These are phyloP conservation scores for Sphenodon punctatus DNA, from an alignment of 2,797 vertebrate species.

Conservation along the genomic window DNA sequence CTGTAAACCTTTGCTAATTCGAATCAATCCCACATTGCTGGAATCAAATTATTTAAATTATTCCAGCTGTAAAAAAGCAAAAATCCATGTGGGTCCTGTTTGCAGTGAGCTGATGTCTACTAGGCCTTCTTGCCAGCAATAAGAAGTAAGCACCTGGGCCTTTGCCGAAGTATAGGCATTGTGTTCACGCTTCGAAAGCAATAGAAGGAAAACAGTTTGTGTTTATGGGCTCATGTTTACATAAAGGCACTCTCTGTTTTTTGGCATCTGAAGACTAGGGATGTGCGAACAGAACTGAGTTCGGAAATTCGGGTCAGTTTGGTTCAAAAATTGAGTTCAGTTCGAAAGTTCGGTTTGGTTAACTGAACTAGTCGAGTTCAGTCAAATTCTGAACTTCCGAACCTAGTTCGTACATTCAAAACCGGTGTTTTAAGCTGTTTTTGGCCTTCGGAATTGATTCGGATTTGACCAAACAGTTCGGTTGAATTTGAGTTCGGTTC, in stretches of 20 bases:
- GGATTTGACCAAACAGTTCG: too few species aligned
- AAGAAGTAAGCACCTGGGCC: slow-evolving; percentile 55
- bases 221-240: slow-evolving; percentile 39
- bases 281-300: too few species aligned
- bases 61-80: slow-evolving; percentile 67
- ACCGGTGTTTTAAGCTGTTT: too few species aligned
- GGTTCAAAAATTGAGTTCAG: too few species aligned
- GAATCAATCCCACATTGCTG: slow-evolving; percentile 45
- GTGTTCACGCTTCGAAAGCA: slow-evolving; percentile 60
- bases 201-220: slow-evolving; percentile 5
- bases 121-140: slow-evolving; percentile 54
- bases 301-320: too few species aligned
- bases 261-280: too few species aligned
- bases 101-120: slow-evolving; percentile 67
- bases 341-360: too few species aligned
- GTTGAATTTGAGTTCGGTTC: too few species aligned
- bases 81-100: slow-evolving; percentile 62
- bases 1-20: slow-evolving; percentile 63
- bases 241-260: not conserved
- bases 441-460: too few species aligned
- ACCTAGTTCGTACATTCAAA: too few species aligned
- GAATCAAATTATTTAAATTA: slow-evolving; percentile 75
- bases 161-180: slow-evolving; percentile 54
- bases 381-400: too few species aligned
- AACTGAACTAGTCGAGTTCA: too few species aligned